Evolutionary conservation across 2,888 invertebrate species (phyloP).

Genomic region (Stenodema calcarata): DNA sequence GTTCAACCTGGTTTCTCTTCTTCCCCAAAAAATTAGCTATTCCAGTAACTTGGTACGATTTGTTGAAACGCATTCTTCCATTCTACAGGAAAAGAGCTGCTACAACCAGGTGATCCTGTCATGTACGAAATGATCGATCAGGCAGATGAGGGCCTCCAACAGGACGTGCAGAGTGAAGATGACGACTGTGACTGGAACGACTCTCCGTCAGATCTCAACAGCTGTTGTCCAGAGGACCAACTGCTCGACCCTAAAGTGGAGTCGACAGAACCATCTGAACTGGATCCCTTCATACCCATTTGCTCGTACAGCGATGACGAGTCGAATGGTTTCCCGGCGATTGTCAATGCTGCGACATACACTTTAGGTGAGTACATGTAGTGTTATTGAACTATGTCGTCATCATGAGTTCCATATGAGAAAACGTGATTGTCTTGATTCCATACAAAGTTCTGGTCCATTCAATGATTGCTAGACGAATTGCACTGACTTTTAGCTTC

Average conservation of each 20-base stretch:
- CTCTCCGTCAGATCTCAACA: no score
- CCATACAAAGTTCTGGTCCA: no score
- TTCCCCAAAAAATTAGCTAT: no score
- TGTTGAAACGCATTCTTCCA: background rate
- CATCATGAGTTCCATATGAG: no score
- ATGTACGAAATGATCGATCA: background rate
- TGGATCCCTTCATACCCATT: background rate
- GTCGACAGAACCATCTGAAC: background rate
- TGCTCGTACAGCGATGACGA: constrained; percentile 21
- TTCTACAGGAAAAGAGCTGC: background rate
- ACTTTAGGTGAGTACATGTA: background rate
- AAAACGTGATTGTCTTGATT: no score
- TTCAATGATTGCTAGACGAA: no score
- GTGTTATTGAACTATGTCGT: no score
- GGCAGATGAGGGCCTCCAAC: background rate
- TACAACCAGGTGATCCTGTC: background rate
- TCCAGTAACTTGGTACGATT: background rate
- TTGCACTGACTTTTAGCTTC: no score
- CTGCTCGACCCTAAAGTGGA: no score
- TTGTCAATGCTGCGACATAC: background rate
- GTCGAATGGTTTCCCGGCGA: background rate
- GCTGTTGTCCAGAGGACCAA: background rate
- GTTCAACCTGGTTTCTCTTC: no score
- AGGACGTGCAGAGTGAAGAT: background rate
- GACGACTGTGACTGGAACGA: background rate